Conservation (phyloP, 2,113 vertebrate genomes). For the Lontra canadensis region DNA sequence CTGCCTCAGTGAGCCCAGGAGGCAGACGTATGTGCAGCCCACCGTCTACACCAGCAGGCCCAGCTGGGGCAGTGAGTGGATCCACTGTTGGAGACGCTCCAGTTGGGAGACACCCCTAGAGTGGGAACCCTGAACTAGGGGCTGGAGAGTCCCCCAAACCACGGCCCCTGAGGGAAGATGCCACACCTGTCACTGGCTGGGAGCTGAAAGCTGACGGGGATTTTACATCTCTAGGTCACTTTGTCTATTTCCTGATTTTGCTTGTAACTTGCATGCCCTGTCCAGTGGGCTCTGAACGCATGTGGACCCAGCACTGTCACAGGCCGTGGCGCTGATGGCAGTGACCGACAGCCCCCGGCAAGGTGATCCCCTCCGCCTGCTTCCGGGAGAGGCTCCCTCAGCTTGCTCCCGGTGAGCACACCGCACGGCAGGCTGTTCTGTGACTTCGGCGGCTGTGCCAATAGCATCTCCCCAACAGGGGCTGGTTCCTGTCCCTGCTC, state of each 20-base stretch:
- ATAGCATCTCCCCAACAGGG: not conserved
- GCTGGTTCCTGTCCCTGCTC: not conserved
- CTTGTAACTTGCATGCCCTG: no score
- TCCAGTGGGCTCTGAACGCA: no score
- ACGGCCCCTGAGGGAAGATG: no score
- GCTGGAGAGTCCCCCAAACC: not conserved
- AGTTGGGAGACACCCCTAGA: no score
- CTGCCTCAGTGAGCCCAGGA: not conserved
- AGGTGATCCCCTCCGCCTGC: not conserved
- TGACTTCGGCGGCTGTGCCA: not conserved
- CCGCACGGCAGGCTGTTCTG: no score
- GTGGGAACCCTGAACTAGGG: no score
- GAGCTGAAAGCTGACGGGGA: not conserved
- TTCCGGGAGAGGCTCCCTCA: not conserved
- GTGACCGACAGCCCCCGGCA: not conserved
- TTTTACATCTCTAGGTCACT: no score
- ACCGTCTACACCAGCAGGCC: not conserved
- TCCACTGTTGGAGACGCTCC: no score
- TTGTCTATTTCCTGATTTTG: not conserved
- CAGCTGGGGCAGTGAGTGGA: no score
- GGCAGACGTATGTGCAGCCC: not conserved
- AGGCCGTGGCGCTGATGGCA: no score
- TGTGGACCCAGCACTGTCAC: not conserved
- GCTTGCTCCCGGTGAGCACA: not conserved
- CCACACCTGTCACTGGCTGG: rapidly evolving